These are phyloP conservation scores for Hoplodrina blanda DNA, from an alignment of 2,888 invertebrate genomes.

Conservation along the genomic window DNA sequence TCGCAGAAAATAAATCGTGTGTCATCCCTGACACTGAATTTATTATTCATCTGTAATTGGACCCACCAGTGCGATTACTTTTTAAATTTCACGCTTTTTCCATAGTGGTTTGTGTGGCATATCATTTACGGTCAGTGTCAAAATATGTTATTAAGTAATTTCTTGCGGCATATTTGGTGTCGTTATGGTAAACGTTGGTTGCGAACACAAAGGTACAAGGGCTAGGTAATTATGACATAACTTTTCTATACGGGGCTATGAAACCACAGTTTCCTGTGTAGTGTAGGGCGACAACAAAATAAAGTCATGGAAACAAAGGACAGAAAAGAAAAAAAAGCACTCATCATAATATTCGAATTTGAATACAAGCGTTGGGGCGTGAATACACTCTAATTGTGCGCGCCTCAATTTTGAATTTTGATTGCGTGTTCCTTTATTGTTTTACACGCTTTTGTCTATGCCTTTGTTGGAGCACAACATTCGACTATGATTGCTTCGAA, in stretches of 20 bases:
- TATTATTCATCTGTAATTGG: conserved; percentile 51
- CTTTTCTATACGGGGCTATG: conserved; percentile 17
- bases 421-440: conserved; percentile 83
- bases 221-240: conserved; percentile 4
- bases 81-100: conserved; percentile 30
- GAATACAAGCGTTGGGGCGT: conserved; percentile 86
- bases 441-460: conserved; percentile 80
- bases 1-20: conserved; percentile 60
- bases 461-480: conserved; percentile 59
- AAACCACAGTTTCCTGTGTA: conserved; percentile 41
- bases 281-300: conserved; percentile 43
- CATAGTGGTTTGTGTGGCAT: conserved; percentile 1
- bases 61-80: conserved; percentile 20
- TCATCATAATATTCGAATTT: conserved; percentile 78
- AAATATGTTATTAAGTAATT: conserved; percentile 26
- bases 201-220: not conserved
- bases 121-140: conserved; percentile 24
- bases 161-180: conserved; percentile 2
- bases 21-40: conserved; percentile 49
- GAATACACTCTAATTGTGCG: conserved; percentile 81
- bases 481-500: conserved; percentile 60
- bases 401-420: conserved; percentile 83
- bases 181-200: not conserved
- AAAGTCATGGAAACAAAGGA: conserved; percentile 71
- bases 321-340: conserved; percentile 59